Evolutionary conservation across 1,140 invertebrate species (phyloP).

Genomic region (Luehdorfia chinensis): DNA sequence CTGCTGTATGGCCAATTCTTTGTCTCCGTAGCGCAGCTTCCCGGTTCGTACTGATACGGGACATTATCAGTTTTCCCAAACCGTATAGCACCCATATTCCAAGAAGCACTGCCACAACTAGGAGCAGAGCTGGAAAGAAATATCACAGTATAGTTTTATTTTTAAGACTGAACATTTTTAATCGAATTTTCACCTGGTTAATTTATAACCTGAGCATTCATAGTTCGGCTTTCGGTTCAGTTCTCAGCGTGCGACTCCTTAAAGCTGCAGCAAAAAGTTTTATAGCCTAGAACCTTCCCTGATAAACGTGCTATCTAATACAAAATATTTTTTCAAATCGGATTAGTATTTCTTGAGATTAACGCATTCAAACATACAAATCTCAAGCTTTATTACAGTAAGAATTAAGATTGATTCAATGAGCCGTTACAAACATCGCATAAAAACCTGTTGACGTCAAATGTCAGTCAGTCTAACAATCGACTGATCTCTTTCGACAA

Average conservation of each 20-base stretch:
- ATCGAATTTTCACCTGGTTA: too few species aligned
- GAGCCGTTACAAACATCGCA: not conserved
- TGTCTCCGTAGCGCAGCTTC: slow-evolving; percentile 60
- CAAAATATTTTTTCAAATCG: too few species aligned
- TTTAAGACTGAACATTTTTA: not conserved
- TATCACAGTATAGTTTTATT: not conserved
- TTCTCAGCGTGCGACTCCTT: too few species aligned
- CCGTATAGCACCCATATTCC: slow-evolving; percentile 57
- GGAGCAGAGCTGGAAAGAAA: slow-evolving; percentile 54
- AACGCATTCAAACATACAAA: too few species aligned
- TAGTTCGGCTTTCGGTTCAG: too few species aligned
- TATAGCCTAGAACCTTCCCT: too few species aligned
- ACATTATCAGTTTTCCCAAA: slow-evolving; percentile 53
- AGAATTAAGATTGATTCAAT: not conserved
- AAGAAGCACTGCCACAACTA: slow-evolving; percentile 49
- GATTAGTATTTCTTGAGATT: too few species aligned
- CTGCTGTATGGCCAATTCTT: slow-evolving; percentile 71
- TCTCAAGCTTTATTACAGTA: too few species aligned
- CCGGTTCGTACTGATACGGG: slow-evolving; percentile 51
- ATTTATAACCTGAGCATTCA: too few species aligned
- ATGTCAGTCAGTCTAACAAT: not conserved
- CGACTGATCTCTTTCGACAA: not conserved
- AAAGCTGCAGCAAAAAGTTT: too few species aligned
- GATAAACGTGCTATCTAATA: too few species aligned
- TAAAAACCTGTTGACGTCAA: not conserved